Evolutionary conservation across 2,888 invertebrate species (phyloP).

Genomic region (Cyclophora albipunctata): DNA sequence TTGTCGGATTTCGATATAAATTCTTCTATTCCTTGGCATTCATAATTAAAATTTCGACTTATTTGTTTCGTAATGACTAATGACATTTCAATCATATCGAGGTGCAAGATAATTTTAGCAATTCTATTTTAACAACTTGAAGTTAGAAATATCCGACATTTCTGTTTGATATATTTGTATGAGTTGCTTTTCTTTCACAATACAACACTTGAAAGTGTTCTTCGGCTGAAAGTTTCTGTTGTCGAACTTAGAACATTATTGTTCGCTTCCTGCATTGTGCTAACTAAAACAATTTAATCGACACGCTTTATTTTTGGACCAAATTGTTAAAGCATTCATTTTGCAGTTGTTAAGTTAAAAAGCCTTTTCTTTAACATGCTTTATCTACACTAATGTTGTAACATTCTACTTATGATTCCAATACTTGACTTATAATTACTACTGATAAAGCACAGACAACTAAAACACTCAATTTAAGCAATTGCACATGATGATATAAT

Average conservation of each 20-base stretch:
- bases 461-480: too few relatives aligned
- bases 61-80: background rate
- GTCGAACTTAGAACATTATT: background rate
- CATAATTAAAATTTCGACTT: background rate
- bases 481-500: too few relatives aligned
- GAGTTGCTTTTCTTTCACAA: conserved; percentile 5
- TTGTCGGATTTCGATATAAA: conserved; percentile 4
- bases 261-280: conserved; percentile 4
- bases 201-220: conserved; percentile 4
- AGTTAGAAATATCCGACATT: too few relatives aligned
- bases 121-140: too few relatives aligned
- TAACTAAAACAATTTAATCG: background rate
- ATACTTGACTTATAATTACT: too few relatives aligned
- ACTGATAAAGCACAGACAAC: too few relatives aligned
- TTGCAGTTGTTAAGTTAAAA: conserved; percentile 4
- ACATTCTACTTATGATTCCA: too few relatives aligned
- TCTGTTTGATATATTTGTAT: background rate
- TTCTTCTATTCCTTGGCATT: conserved; percentile 1
- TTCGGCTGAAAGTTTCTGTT: conserved; percentile 3
- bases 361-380: background rate
- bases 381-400: too few relatives aligned
- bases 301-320: background rate
- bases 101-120: too few relatives aligned
- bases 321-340: conserved; percentile 1
- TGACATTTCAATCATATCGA: too few relatives aligned